A percentile compares a stretch with the other conserved stretches of the same genome.
Conservation (phyloP, 1,140 invertebrate genomes). For the Hetaerina americana region DNA sequence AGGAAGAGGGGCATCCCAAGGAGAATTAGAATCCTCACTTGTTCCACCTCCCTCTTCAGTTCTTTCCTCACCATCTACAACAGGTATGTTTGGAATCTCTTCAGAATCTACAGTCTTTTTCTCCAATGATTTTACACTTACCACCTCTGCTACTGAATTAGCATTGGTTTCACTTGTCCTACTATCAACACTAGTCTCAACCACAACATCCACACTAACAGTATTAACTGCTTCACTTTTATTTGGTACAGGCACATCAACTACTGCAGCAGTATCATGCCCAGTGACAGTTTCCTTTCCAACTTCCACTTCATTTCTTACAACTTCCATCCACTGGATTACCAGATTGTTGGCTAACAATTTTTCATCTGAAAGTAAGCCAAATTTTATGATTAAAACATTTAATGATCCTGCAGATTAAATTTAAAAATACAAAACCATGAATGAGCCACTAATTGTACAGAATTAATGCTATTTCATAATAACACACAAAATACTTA, state of each 20-base stretch:
- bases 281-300: neutral
- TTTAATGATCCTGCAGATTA: neutral
- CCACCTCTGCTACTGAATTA: neutral
- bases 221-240: neutral
- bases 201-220: neutral
- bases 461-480: too few relatives aligned
- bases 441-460: too few relatives aligned
- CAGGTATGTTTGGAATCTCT: constrained; percentile 1
- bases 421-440: constrained; percentile 10
- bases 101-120: neutral
- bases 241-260: neutral
- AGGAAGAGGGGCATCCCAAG: constrained; percentile 14
- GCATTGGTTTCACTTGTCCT: neutral
- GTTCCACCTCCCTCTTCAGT: constrained; percentile 9
- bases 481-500: constrained; percentile 30
- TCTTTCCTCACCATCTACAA: constrained; percentile 5
- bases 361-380: constrained; percentile 44
- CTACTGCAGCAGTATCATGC: neutral
- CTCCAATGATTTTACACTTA: neutral
- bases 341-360: constrained; percentile 64
- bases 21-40: constrained; percentile 14
- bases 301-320: constrained; percentile 35
- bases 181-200: neutral
- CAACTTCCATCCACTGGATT: constrained; percentile 80
- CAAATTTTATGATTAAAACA: neutral